A percentile compares a stretch with the other conserved stretches of the same genome.
phyloP scores from a whole-genome alignment of 2,888 invertebrate genomes.

The Cephalotes varians region DNA sequence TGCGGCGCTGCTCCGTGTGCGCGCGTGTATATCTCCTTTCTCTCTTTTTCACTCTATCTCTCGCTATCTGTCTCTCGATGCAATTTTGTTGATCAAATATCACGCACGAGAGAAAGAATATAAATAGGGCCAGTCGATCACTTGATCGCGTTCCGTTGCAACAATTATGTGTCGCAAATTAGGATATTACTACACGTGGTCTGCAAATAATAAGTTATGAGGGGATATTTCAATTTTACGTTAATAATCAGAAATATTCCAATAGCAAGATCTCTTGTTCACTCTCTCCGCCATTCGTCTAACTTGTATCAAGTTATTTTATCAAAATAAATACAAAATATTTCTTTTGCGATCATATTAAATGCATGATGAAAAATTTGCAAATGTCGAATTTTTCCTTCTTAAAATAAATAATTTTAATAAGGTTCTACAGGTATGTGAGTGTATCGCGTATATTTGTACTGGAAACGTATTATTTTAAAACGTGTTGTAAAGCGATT shows the following conservation, averaged over 20 bases:
- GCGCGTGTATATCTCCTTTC: slow-evolving; percentile 49
- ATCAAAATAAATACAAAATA: not conserved
- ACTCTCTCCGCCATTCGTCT: not conserved
- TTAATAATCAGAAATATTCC: not conserved
- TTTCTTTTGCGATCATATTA: not conserved
- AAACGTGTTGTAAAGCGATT: not conserved
- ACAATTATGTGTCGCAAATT: not conserved
- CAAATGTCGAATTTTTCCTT: not conserved
- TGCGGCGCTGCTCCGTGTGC: slow-evolving; percentile 66
- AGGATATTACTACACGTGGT: not conserved
- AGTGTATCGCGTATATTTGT: not conserved
- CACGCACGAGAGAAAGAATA: slow-evolving; percentile 10
- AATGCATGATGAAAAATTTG: not conserved
- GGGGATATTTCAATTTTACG: not conserved
- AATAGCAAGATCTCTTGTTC: not conserved
- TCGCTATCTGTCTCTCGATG: slow-evolving; percentile 26
- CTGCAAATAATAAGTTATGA: not conserved
- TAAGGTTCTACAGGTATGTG: not conserved
- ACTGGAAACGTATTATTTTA: not conserved
- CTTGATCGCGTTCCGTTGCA: slow-evolving; percentile 8
- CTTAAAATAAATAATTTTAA: not conserved
- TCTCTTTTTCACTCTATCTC: slow-evolving; percentile 13
- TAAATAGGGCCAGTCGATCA: slow-evolving; percentile 6
- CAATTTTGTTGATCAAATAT: slow-evolving; percentile 10
- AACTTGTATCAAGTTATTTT: not conserved